Evolutionary conservation across 2,888 invertebrate species (phyloP), one percentile per base, ranked within the genome.

Genomic region (Pyralis farinalis): DNA sequence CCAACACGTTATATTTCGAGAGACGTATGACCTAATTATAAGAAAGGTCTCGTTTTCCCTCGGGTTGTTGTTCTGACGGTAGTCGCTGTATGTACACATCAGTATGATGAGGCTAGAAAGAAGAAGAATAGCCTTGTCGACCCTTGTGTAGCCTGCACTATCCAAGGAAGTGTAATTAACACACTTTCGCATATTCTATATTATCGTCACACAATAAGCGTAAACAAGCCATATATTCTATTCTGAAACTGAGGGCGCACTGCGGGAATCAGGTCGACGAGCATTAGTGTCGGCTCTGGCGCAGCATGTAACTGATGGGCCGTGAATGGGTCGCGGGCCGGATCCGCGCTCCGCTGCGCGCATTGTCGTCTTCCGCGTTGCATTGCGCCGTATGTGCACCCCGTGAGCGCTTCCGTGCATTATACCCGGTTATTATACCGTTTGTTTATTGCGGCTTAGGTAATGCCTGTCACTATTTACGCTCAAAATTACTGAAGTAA

Each of bases 331-430:
- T 59, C 65, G 37, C 30, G 37, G 39, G 22, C 37, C 84, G 87
- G 87, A 87, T 71, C 75, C 71, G 51, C 68, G 85, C 78, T 69
- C 75, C 71, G 78, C 47, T 77, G 80, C 63, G 57, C 65, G 71
- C 69, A 78, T 81, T 85, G 82, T 85, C 63, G 64, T 73, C 76
- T 84, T 80, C 81, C 81, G 80, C 63, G 66, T 71, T 63, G 67
- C 72, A 63, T 66, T 59, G 62, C 57, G 40, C 57, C 40, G 44
- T 35, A 25, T 41, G 34, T 42, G 43, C 28, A 22, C 25, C 25
- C 32, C 10, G 16, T 31, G 30, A 31, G 7, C 31, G 12, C 31
- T 38, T 38, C 31, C 37, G 31, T 38, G 37, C 37, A 38, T 32
- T 31, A 32, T 31, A 12, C 16, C 16, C n/a, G n/a, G 16, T 16